Evolutionary conservation across 1,140 invertebrate species (phyloP), one percentile per base, ranked within the genome.

Genomic region (Heliothis subflexa): DNA sequence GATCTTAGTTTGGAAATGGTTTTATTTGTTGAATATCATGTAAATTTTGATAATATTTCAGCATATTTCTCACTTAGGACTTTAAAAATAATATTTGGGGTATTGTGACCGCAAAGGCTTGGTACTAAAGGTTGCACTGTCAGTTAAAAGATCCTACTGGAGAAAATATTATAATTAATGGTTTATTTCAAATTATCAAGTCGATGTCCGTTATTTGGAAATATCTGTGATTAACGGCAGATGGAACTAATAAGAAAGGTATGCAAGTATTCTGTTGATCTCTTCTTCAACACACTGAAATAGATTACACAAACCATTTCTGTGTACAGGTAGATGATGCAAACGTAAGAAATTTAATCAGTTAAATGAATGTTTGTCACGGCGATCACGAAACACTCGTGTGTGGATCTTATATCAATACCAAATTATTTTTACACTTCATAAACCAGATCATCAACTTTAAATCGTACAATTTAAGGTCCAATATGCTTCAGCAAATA

Each of bases 291-390:
- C 61, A 62, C n/a, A 33, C 40, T 12, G 21, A 70, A 28, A n/a
- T 28, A 70, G 47, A 50, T 25, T 52, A 52, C 47, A 55, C 28
- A 45, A 77, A 47, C 55, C 3, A 47, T 47, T 66, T 13, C 21
- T 50, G 28, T 50, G 55, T 55, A 55, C 28, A 66, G 28, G 50
- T 76, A 77, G 52, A 77, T 77, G 52, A 77, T 25, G 61, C 52
- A 61, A 70, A 71, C 12, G 18, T 59, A 78, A 59, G 79, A 83
- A 79, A 80, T 81, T 73, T 82, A 82, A 85, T 82, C 82, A 80
- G 79, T 81, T 85, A 85, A 85, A 78, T 83, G 82, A 83, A 84
- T 76, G 80, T 87, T 86, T 85, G 84, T 87, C 86, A 84, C 83
- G 83, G 81, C 79, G 86, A 86, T 86, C 84, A 83, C 83, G 83